phyloP scores from a whole-genome alignment of 2,797 vertebrate genomes.

The Clarias platycephalus region DNA sequence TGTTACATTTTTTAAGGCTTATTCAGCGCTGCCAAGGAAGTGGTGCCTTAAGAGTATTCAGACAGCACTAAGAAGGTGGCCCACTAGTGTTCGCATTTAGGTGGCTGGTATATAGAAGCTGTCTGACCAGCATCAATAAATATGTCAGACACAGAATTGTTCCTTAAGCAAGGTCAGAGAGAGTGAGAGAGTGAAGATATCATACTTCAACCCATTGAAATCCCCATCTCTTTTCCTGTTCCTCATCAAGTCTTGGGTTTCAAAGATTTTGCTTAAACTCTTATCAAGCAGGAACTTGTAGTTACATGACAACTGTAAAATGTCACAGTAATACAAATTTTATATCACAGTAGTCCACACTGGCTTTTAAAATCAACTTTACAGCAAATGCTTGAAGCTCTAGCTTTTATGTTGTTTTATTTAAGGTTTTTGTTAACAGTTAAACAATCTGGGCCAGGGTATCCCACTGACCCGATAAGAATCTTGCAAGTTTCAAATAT shows the following conservation, averaged over 20 bases:
- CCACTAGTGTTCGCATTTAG: slow-evolving; percentile 51
- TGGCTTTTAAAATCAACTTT: slow-evolving; percentile 4
- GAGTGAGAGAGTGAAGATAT: not conserved
- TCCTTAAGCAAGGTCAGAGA: slow-evolving; percentile 16
- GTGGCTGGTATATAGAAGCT: slow-evolving; percentile 18
- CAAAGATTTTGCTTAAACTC: slow-evolving; percentile 58
- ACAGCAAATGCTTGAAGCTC: not conserved
- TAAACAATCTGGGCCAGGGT: not conserved
- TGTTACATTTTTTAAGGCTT: slow-evolving; percentile 86
- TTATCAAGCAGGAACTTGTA: slow-evolving; percentile 1
- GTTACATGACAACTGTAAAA: not conserved
- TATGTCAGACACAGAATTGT: slow-evolving; percentile 37
- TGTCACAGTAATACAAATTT: not conserved
- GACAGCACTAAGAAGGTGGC: slow-evolving; percentile 63
- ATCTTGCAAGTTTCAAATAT: not conserved
- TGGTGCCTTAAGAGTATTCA: slow-evolving; percentile 76
- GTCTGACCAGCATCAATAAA: slow-evolving; percentile 25
- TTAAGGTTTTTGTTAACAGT: not conserved
- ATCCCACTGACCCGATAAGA: not conserved
- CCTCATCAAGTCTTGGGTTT: slow-evolving; percentile 68
- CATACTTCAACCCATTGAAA: slow-evolving; percentile 57
- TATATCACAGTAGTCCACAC: slow-evolving; percentile 7
- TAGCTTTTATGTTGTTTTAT: not conserved
- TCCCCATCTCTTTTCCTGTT: slow-evolving; percentile 55
- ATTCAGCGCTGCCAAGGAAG: slow-evolving; percentile 92